Conservation (phyloP, 2,888 invertebrate genomes). For the Caenorhabditis sp. region DNA sequence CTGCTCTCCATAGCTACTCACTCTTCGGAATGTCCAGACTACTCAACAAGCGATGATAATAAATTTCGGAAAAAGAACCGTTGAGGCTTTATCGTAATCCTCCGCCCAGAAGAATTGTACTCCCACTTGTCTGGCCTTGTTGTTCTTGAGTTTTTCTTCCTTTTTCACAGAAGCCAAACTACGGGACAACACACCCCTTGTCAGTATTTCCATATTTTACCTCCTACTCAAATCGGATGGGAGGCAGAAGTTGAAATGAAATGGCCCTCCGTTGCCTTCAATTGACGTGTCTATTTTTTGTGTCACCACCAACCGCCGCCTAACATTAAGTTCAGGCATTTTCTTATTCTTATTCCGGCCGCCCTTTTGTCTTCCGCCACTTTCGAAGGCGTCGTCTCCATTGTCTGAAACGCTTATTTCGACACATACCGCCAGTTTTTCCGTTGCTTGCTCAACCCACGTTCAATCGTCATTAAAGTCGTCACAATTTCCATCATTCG, state of each 20-base stretch:
- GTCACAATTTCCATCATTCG: constrained; percentile 1
- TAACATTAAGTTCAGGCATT: constrained; percentile 56
- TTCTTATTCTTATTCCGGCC: constrained; percentile 34
- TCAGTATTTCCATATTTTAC: constrained; percentile 5
- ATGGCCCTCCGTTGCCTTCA: constrained; percentile 24
- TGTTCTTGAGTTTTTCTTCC: constrained; percentile 15
- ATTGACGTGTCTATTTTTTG: constrained; percentile 54
- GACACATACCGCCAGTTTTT: constrained; percentile 18
- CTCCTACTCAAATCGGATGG: constrained; percentile 32
- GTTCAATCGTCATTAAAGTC: constrained; percentile 38
- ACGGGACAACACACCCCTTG: constrained; percentile 1
- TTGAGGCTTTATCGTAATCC: constrained; percentile 38
- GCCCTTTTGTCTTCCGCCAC: constrained; percentile 50
- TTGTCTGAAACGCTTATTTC: constrained; percentile 48
- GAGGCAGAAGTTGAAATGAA: no score
- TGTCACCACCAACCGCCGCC: constrained; percentile 59
- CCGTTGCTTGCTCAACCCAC: constrained; percentile 17
- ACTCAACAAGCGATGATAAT: constrained; percentile 19
- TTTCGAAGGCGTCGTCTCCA: constrained; percentile 31
- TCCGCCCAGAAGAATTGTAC: constrained; percentile 12
- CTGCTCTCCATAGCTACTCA: constrained; percentile 9
- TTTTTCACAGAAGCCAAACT: constrained; percentile 4
- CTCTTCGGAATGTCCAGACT: no score
- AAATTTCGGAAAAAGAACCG: constrained; percentile 36
- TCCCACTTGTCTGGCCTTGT: constrained; percentile 14